These are phyloP conservation scores for Siniperca obscura DNA, from an alignment of 2,797 vertebrate species.

Conservation along the genomic window DNA sequence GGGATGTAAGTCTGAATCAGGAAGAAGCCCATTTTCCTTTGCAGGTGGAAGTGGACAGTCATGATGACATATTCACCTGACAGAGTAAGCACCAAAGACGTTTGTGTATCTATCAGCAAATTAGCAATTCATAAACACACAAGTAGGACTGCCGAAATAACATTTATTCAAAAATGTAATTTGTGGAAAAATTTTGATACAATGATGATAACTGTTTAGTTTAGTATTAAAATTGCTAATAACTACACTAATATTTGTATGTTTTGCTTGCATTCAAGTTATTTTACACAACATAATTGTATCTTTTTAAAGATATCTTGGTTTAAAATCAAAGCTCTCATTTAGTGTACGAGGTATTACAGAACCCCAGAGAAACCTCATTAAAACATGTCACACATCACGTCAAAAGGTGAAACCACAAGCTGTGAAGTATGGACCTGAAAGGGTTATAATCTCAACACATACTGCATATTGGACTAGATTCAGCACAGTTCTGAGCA, in stretches of 20 bases:
- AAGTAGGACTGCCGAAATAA: background rate
- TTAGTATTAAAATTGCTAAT: background rate
- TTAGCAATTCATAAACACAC: constrained; percentile 1
- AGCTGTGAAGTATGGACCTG: background rate
- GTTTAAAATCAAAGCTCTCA: background rate
- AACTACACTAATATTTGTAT: background rate
- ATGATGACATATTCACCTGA: constrained; percentile 97
- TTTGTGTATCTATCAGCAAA: background rate
- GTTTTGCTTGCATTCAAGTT: background rate
- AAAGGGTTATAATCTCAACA: background rate
- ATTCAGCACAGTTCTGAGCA: background rate
- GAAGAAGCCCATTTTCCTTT: constrained; percentile 95
- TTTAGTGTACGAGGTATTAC: background rate
- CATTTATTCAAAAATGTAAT: background rate
- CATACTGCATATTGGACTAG: background rate
- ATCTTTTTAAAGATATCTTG: background rate
- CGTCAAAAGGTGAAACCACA: background rate
- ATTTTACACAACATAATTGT: background rate
- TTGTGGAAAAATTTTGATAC: background rate
- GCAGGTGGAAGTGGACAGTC: constrained; percentile 97
- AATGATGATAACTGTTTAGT: background rate
- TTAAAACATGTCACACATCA: constrained; percentile 1
- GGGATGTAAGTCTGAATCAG: constrained; percentile 98
- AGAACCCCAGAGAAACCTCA: background rate
- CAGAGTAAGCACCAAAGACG: constrained; percentile 5